Base-by-base conservation (phyloP, 1,140 invertebrate species). In the Globodera ellingtonae region DNA sequence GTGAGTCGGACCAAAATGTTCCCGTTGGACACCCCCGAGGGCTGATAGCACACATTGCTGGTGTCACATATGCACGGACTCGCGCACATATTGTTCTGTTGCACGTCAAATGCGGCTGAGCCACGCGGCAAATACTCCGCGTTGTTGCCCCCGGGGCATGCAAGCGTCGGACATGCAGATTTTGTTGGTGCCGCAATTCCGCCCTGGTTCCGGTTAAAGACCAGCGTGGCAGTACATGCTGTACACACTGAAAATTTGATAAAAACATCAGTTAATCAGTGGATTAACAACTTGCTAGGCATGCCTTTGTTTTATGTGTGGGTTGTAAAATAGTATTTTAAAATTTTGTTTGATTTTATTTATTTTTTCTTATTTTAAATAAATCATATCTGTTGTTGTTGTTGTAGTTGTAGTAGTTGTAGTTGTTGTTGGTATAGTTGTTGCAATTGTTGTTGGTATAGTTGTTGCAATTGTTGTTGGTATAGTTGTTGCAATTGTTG, bases 1-100 rank as follows among this genome's bases (percentile, higher is more conserved):
- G 67, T 70, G 24, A 70, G 46, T 9, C 67, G 67, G 21, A 70
- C 46, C 67, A 70, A 47, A 70, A 70, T 70, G 67, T 70, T 70
- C n/a, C 67, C 67, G 46, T 70, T 70, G 67, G 10, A 5, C 10
- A 70, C 67, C 35, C 46, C 46, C 9, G 46, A 9, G 4, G 67
- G 67, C 67, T 44, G 35, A 70, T 70, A 70, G 67, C 67, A 70
- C 67, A 70, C 67, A 13, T 47, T 47, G 21, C 9, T 21, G 24
- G 67, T 35, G 67, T 70, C 67, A 18, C 67, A 70, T 7, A 70
- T 21, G 21, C 67, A 70, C 24, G 46, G 46, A 70, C 21, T 70
- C 35, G 67, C 67, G 67, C 67, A 70, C 18, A 24, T n/a, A 6
- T n/a, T 21, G 67, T 70, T 70, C 18, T 44, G 35, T 35, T 70